Base-by-base conservation (phyloP, 53 echinoderm and acorn worm species). In the Stichopus horrens region DNA sequence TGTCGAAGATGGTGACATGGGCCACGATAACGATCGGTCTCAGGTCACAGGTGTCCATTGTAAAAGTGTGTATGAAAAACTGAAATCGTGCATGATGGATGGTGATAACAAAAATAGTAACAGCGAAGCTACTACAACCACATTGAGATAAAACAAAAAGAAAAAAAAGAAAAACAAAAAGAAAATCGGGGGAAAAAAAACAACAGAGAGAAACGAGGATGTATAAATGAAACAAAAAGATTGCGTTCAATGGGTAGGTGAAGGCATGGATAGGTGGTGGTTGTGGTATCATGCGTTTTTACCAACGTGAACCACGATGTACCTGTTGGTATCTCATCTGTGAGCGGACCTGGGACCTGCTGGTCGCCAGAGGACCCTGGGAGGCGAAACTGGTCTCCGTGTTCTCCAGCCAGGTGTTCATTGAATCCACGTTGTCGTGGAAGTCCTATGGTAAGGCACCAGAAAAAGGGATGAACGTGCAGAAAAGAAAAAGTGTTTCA, bases 271-370 rank as follows among this genome's bases (percentile, higher is more conserved):
- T 53, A 55, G 87, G 74, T 87, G 87, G 74, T 55, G 87, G 74
- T 87, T 75, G 74, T 55, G 87, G 87, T 87, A 87, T 54, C 87
- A 87, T 87, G 87, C 87, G 37, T 37, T 37, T 52, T 75, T 87
- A 87, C 87, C 87, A 87, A 87, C 87, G 87, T 54, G 87, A 74
- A 87, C 87, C 87, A 73, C 80, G 80, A 54, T 76, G 52, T 65
- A 99, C 99, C 98, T 98, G 91, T 73, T 99, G 96, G 37, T 99
- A 90, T 56, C 88, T 83, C 56, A 99, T 96, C 86, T 96, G 96
- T 73, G 86, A 74, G 89, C 96, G 96, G 66, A 99, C 94, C 89
- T 96, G 94, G 16, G 93, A 94, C 59, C 90, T 93, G 90, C 94
- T 94, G 9, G 96, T 93, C 74, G 92, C 90, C 77, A 96, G 88